A percentile compares a stretch with the other conserved stretches of the same genome.
Evolutionary conservation across 2,113 vertebrate genomes (phyloP).

Genomic region (Tragelaphus imberbis): DNA sequence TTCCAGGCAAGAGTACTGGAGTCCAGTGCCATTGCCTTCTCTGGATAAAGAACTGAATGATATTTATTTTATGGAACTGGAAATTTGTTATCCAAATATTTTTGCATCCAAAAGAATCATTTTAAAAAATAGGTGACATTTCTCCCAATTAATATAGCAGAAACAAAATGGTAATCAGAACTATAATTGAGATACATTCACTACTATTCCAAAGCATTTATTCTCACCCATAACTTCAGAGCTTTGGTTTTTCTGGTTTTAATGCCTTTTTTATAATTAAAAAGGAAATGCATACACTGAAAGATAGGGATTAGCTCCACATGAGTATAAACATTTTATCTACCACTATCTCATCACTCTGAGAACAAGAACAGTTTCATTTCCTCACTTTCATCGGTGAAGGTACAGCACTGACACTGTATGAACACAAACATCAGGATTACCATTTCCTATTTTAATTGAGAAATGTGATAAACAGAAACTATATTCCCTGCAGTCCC

Average conservation of each 20-base stretch:
- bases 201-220: background rate
- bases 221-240: background rate
- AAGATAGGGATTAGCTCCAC: background rate
- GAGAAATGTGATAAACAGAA: background rate
- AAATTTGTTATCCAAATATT: constrained; percentile 3
- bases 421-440: background rate
- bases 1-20: no score
- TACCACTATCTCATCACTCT: background rate
- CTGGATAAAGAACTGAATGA: no score
- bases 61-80: background rate
- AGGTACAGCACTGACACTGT: background rate
- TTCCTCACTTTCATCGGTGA: background rate
- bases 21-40: no score
- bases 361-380: constrained; percentile 26
- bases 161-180: constrained; percentile 25
- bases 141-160: background rate
- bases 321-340: constrained; percentile 16
- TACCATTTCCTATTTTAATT: background rate
- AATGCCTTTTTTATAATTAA: background rate
- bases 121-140: background rate
- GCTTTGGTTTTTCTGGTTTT: constrained; percentile 8
- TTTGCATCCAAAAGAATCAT: background rate
- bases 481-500: background rate
- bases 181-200: background rate
- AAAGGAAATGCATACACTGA: background rate